Base-by-base conservation (phyloP, 2,888 invertebrate genomes). In the Amphipoea lucens region DNA sequence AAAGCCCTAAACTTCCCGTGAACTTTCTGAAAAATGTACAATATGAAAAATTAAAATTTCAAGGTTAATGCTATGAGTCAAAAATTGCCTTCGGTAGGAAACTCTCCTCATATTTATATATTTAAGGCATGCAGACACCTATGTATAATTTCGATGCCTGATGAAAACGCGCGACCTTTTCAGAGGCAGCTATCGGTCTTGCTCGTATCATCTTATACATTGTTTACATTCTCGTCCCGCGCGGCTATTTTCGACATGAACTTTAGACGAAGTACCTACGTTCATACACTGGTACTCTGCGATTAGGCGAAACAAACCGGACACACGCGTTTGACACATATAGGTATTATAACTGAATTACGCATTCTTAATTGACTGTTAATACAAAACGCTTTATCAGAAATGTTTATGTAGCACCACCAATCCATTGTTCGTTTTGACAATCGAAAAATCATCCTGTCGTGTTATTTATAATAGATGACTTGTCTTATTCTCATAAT, bases 161-260 rank as follows among this genome's bases (percentile, higher is more conserved):
- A 69, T 68, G 63, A 69, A 78, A 63, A 80, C 68, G n/a, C 73
- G 72, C 67, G 76, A 86, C 86, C 74, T 84, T 86, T 87, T 78
- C 74, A 78, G 75, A 77, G 70, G 66, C 62, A 86, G 75, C 72
- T 71, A 87, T 83, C 71, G 70, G 76, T 77, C 63, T 67, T 42
- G 40, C 68, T 62, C 60, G 66, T 81, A 82, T 77, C 78, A 72
- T 76, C 73, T 57, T 74, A 45, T 79, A 83, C 86, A 82, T 80
- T 89, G 87, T 90, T 89, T 90, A 87, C 85, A 83, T 77, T 76
- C 76, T 81, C 79, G 65, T 78, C 69, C 73, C 73, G 82, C 77
- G 78, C 70, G 81, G 85, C 87, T 90, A 90, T 90, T 90, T 90
- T 90, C 60, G 86, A 80, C 72, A 57, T 88, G 89, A 86, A 89